Percentiles rank a stretch among this genome's conserved stretches.
Conservation (phyloP, 2,113 vertebrate species). For the Oreotrochilus melanogaster region DNA sequence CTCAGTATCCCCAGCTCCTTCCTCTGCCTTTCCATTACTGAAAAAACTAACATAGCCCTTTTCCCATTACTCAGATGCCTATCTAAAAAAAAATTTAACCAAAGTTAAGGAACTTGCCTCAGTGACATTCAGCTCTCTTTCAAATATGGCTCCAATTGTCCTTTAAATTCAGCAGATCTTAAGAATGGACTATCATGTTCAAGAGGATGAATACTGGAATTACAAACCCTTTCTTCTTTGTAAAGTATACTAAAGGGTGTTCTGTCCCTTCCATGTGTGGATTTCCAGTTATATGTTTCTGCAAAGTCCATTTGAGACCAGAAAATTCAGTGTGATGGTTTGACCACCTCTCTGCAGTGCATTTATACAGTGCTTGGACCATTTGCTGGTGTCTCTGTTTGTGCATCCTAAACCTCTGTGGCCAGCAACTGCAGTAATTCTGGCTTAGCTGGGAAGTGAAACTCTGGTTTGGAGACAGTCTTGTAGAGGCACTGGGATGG, state of each 20-base stretch:
- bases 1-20: neutral
- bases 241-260: neutral
- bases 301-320: neutral
- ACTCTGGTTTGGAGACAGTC: neutral
- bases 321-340: neutral
- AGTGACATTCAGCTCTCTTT: neutral
- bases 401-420: neutral
- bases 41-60: neutral
- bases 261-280: neutral
- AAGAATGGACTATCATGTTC: neutral
- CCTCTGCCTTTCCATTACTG: neutral
- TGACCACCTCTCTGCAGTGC: neutral
- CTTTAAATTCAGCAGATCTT: neutral
- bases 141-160: neutral
- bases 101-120: neutral
- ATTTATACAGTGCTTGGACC: neutral
- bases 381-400: neutral
- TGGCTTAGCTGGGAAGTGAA: neutral
- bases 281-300: neutral
- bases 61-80: neutral
- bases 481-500: neutral
- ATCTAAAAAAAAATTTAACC: neutral
- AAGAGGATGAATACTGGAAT: neutral
- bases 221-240: neutral
- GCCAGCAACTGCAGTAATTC: neutral